Conservation (phyloP, 1,140 invertebrate species). For the Leptoteleia sp. region DNA sequence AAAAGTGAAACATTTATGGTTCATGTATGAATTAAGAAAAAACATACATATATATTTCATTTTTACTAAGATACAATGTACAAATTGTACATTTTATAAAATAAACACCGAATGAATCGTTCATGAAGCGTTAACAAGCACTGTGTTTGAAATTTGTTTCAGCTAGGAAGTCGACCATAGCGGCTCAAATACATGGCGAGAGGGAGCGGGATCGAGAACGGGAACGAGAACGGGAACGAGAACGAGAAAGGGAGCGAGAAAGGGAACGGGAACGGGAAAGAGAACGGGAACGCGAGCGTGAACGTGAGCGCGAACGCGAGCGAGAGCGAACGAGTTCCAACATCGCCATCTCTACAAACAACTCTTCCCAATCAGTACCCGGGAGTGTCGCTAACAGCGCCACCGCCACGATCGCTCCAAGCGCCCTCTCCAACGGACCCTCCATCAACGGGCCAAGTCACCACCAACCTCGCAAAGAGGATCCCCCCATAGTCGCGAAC, state of each 20-base stretch:
- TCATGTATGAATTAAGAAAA: too few relatives aligned
- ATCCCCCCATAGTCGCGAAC: constrained; percentile 33
- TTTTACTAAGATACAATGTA: too few relatives aligned
- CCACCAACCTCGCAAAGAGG: constrained; percentile 71
- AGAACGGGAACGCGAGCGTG: constrained; percentile 77
- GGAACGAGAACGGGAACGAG: constrained; percentile 70
- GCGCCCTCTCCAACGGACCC: constrained; percentile 23
- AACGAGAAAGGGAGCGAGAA: constrained; percentile 68
- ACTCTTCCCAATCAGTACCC: constrained; percentile 6
- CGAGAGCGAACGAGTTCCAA: constrained; percentile 4
- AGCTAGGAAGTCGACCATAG: constrained; percentile 82
- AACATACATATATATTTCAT: too few relatives aligned
- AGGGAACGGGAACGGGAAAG: constrained; percentile 75
- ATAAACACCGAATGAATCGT: constrained; percentile 21
- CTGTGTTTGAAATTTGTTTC: constrained; percentile 80
- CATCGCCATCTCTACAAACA: constrained; percentile 21
- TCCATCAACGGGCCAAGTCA: constrained; percentile 43
- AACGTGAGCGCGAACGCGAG: constrained; percentile 68
- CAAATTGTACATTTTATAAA: too few relatives aligned
- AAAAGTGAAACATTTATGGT: too few relatives aligned
- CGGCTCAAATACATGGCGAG: constrained; percentile 80
- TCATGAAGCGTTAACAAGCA: constrained; percentile 75
- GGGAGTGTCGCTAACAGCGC: constrained; percentile 22
- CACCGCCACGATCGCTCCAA: constrained; percentile 54
- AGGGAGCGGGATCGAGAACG: constrained; percentile 78